Base-by-base conservation (phyloP, 2,113 vertebrate genomes). In the Nesogale talazaci region DNA sequence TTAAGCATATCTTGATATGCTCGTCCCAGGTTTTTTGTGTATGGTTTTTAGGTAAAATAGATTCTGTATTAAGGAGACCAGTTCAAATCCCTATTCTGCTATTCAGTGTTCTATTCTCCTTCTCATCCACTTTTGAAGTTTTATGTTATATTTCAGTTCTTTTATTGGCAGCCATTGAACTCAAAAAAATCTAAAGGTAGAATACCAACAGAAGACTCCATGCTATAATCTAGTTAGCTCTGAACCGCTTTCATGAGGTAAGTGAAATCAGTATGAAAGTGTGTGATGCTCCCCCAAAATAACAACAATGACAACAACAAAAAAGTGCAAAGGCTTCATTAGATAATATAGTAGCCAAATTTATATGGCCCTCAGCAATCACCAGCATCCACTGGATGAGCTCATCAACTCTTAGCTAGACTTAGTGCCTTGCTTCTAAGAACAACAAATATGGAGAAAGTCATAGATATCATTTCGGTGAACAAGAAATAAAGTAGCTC, bases 121-220 rank as follows among this genome's bases (percentile, higher is more conserved):
- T 76, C 14, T 42, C 31, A 77, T 77, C 36, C 11, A 75, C 57
- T 80, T 83, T 70, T 42, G 34, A 57, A 46, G 12, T 31, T 90
- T 74, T 23, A 40, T 56, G 86, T 89, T 29, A 52, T 56, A 91
- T 89, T 89, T 56, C 38, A 83, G 65, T 20, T 76, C n/a, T 36
- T 63, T 83, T 25, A 46, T 9, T 46, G 17, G 7, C 22, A 29
- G 57, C n/a, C 6, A 14, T 46, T 91, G 3, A 75, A 77, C 42
- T 52, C 16, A 77, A 77, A 38, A 82, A 84, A 87, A 77, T 59
- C 2, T 82, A 59, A 90, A 75, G 59, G n/a, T 69, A 86, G 87
- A 36, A 23, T 23, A 79, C 42, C 6, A 59, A 42, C 22, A 61
- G n/a, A 70, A 88, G 20, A n/a, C 38, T 4, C 14, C 57, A 11